phyloP scores from a whole-genome alignment of 2,113 vertebrate genomes.

The Mesembrinibis cayennensis region DNA sequence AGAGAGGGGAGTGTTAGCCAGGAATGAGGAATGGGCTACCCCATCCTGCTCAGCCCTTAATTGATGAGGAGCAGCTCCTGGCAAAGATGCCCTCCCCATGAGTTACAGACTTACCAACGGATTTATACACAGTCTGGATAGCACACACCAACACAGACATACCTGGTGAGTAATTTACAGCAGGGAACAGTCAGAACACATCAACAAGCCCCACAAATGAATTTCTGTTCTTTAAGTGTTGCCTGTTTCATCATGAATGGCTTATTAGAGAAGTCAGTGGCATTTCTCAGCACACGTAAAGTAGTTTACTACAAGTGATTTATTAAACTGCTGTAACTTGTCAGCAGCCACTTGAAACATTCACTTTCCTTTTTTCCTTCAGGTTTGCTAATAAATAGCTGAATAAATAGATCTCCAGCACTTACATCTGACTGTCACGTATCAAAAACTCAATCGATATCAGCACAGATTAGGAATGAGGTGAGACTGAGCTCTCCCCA shows the following conservation, averaged over 20 bases:
- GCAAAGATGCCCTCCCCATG: not conserved
- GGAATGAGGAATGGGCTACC: constrained; percentile 14
- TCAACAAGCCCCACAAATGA: not conserved
- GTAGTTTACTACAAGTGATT: constrained; percentile 62
- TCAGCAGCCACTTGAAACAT: constrained; percentile 62
- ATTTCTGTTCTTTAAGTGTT: not conserved
- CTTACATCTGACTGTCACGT: not conserved
- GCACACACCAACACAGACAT: not conserved
- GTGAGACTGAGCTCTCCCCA: not conserved
- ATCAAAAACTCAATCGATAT: not conserved
- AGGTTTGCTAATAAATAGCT: constrained; percentile 40
- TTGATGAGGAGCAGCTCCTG: constrained; percentile 7
- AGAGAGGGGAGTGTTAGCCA: not conserved
- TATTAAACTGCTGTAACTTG: constrained; percentile 64
- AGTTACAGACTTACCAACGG: not conserved
- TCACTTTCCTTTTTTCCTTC: constrained; percentile 4
- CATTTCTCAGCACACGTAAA: constrained; percentile 15
- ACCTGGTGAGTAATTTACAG: not conserved
- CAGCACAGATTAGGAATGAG: not conserved
- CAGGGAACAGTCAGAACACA: not conserved
- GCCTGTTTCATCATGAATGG: constrained; percentile 10
- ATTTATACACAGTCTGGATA: not conserved
- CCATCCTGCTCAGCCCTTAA: not conserved
- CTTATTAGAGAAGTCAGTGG: constrained; percentile 37
- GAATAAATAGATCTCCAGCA: constrained; percentile 27